These are phyloP conservation scores for Hephaestus fuliginosus DNA, from an alignment of 2,797 vertebrate species.

Conservation along the genomic window DNA sequence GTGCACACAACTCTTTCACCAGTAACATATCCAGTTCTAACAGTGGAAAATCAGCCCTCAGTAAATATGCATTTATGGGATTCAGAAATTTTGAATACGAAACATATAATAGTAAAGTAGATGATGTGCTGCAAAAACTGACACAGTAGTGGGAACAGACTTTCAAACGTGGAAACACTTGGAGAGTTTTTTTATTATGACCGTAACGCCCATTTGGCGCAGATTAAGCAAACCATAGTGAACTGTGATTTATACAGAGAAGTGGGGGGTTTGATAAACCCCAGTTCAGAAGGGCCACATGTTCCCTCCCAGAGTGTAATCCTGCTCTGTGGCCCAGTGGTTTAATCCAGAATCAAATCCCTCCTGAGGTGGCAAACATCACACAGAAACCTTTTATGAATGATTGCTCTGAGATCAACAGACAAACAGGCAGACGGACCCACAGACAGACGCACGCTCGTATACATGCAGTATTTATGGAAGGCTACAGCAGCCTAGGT, in stretches of 20 bases:
- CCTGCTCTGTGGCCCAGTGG: slow-evolving; percentile 51
- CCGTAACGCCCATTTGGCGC: neutral
- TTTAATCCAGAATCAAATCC: slow-evolving; percentile 70
- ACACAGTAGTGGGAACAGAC: neutral
- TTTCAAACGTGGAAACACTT: neutral
- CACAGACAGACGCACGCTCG: neutral
- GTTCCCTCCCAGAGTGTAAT: slow-evolving; percentile 71
- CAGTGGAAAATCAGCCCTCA: neutral
- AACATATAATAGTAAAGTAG: neutral
- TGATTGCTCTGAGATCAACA: slow-evolving; percentile 38
- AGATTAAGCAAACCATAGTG: slow-evolving; percentile 26
- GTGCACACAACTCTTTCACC: neutral
- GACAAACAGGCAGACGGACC: slow-evolving; percentile 30
- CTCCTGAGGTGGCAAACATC: slow-evolving; percentile 59
- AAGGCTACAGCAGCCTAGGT: slow-evolving; percentile 33
- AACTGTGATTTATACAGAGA: slow-evolving; percentile 29
- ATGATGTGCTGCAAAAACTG: neutral
- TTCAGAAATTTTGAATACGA: neutral
- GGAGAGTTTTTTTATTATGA: neutral
- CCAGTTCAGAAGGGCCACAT: slow-evolving; percentile 69
- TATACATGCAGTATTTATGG: slow-evolving; percentile 36
- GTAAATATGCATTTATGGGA: neutral
- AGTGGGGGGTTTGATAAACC: slow-evolving; percentile 46
- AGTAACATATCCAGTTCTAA: neutral
- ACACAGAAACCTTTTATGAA: slow-evolving; percentile 51